Base-by-base conservation (phyloP, 2,797 vertebrate genomes). In the Prionace glauca region DNA sequence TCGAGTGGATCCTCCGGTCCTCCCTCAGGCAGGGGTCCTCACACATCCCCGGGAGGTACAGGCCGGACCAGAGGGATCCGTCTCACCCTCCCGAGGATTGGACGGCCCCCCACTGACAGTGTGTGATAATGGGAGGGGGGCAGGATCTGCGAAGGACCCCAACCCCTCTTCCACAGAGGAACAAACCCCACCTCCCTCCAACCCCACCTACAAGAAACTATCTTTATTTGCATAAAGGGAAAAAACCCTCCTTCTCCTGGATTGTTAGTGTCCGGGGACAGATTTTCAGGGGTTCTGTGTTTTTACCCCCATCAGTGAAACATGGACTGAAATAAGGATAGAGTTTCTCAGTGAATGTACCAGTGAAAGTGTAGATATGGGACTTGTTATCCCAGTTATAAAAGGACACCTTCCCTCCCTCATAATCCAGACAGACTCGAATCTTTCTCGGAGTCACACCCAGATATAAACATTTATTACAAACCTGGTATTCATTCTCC, bases 291-390 rank as follows among this genome's bases (percentile, higher is more conserved):
- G 87, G 56, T 5, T 90, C 87, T 29, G 26, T 24, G 9, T 90
- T 90, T 60, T 90, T 90, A 29, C 12, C 56, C 2, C 22, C 56
- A 62, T 32, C 24, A 90, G 18, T 90, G 41, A 3, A 0, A 90
- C 0, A 3, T 14, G 50, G 87, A 9, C 29, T 18, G 88, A 95
- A 95, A 62, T 22, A 96, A 32, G 95, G 95, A 22, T 95, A 95
- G n/a, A 96, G 62, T 95, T 96, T 96, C 62, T 67, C 95, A 29
- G 92, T 96, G 50, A 96, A 96, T 10, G n/a, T 67, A 14, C 32
- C 72, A 62, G 45, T 96, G 69, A 96, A 96, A 45, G 91, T 96
- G 74, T 81, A 96, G 67, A 95, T 81, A 86, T 81, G 95, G 11
- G 20, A 56, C 95, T 67, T 94, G 10, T 72, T 29, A 32, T 96